Conservation (phyloP, 2,797 vertebrate species). For the Alosa sapidissima region DNA sequence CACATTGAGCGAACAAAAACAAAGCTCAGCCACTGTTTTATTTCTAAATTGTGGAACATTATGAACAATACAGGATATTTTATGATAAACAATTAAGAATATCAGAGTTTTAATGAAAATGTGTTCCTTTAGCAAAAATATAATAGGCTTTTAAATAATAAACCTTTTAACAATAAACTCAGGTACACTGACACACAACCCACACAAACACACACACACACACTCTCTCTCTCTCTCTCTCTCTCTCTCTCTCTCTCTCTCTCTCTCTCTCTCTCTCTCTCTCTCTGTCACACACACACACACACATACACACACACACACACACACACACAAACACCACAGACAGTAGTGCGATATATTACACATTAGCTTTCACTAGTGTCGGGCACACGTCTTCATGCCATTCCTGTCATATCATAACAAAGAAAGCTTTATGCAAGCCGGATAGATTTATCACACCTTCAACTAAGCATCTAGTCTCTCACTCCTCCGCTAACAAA, state of each 20-base stretch:
- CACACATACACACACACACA: not conserved
- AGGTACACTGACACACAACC: not conserved
- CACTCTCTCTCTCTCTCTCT: not conserved
- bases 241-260: not conserved
- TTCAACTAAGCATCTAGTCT: constrained; percentile 9
- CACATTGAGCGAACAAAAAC: constrained; percentile 7
- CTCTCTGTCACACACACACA: not conserved
- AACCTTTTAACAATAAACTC: not conserved
- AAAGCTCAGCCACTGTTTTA: constrained; percentile 14
- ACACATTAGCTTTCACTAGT: not conserved
- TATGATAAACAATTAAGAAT: not conserved
- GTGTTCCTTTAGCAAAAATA: not conserved
- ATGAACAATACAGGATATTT: not conserved
- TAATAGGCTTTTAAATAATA: not conserved
- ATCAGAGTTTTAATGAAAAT: not conserved
- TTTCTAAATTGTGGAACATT: not conserved
- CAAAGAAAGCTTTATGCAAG: constrained; percentile 3
- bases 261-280: not conserved
- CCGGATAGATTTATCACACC: constrained; percentile 12
- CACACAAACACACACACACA: not conserved
- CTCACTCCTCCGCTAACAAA: constrained; percentile 8
- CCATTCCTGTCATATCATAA: constrained; percentile 8
- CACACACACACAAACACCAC: not conserved
- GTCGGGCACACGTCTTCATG: not conserved
- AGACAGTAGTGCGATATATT: constrained; percentile 4